A percentile compares a stretch with the other conserved stretches of the same genome.
Evolutionary conservation across 2,888 invertebrate genomes (phyloP).

Genomic region (Arge pagana): DNA sequence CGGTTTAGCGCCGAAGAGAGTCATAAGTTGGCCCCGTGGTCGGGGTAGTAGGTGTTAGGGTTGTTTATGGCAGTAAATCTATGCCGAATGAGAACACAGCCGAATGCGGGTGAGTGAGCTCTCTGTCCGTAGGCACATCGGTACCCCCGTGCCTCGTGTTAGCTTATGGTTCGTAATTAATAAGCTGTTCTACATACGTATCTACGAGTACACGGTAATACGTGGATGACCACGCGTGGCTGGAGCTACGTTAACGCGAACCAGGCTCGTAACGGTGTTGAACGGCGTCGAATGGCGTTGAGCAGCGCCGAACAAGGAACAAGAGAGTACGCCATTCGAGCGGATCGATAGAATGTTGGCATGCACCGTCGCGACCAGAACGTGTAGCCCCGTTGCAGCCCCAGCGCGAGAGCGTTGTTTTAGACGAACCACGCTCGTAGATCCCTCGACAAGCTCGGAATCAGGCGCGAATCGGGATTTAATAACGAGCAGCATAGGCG

Average conservation of each 20-base stretch:
- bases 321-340: slow-evolving; percentile 20
- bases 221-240: slow-evolving; percentile 15
- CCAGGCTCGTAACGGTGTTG: slow-evolving; percentile 6
- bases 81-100: background rate
- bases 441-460: slow-evolving; percentile 47
- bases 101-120: too few species aligned
- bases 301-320: slow-evolving; percentile 21
- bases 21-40: too few species aligned
- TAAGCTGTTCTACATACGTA: slow-evolving; percentile 8
- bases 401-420: slow-evolving; percentile 42
- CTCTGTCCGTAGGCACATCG: too few species aligned
- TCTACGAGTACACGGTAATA: slow-evolving; percentile 11
- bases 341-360: slow-evolving; percentile 42
- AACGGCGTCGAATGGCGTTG: slow-evolving; percentile 15
- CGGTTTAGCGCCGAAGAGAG: too few species aligned
- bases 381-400: slow-evolving; percentile 33
- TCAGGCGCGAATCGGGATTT: slow-evolving; percentile 48
- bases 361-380: slow-evolving; percentile 32
- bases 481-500: too few species aligned
- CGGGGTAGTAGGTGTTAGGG: too few species aligned
- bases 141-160: slow-evolving; percentile 1
- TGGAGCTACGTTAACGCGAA: slow-evolving; percentile 18
- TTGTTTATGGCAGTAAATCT: too few species aligned
- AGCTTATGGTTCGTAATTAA: slow-evolving; percentile 10
- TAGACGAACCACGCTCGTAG: slow-evolving; percentile 45